Evolutionary conservation across 2,888 invertebrate genomes (phyloP).

Genomic region (Idaea dimidiata): DNA sequence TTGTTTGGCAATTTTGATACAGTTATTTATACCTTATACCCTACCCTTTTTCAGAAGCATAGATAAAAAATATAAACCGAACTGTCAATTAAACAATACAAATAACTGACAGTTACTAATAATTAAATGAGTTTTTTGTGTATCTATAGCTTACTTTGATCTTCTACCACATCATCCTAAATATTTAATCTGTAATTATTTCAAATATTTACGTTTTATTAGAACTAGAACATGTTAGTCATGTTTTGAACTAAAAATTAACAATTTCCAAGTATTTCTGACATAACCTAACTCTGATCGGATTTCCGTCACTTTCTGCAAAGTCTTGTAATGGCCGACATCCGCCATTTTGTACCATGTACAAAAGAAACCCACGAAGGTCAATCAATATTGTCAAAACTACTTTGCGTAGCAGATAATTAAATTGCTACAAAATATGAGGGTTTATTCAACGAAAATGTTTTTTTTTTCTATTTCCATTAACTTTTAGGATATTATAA

Average conservation of each 20-base stretch:
- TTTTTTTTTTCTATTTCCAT: not conserved
- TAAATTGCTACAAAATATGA: not conserved
- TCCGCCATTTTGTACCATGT: conserved; percentile 26
- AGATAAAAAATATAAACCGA: no score
- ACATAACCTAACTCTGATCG: not conserved
- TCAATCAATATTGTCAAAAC: conserved; percentile 7
- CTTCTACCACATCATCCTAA: not conserved
- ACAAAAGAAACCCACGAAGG: conserved; percentile 19
- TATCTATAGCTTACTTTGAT: not conserved
- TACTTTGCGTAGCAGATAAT: not conserved
- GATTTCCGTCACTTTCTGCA: not conserved
- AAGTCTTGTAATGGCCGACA: conserved; percentile 13
- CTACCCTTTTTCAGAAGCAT: no score
- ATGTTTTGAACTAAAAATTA: not conserved
- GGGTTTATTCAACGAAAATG: not conserved
- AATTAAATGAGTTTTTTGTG: no score
- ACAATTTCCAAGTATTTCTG: not conserved
- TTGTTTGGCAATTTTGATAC: no score
- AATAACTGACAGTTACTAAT: no score
- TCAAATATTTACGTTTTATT: not conserved
- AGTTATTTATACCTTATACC: no score
- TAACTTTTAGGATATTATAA: not conserved
- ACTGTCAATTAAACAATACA: no score
- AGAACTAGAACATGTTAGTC: not conserved
- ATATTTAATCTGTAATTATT: not conserved